These are phyloP conservation scores for Muscina levida DNA, from an alignment of 2,888 invertebrate genomes.

Conservation along the genomic window DNA sequence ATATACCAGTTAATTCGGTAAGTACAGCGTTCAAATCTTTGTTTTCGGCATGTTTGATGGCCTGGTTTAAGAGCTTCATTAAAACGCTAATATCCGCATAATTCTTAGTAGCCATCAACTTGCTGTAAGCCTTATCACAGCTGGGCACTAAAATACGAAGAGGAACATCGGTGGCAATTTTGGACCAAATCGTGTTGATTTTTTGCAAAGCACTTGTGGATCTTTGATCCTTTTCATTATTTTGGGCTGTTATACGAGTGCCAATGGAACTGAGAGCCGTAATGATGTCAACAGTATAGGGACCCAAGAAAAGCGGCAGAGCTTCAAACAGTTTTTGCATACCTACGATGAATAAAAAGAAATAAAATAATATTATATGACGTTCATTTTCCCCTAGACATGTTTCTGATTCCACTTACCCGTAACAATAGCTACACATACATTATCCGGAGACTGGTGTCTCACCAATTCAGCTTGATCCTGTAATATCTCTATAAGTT, in stretches of 20 bases:
- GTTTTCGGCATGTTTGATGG: slow-evolving; percentile 84
- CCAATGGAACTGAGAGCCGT: slow-evolving; percentile 83
- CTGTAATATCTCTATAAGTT: slow-evolving; percentile 85
- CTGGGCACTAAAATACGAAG: slow-evolving; percentile 89
- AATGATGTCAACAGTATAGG: slow-evolving; percentile 88
- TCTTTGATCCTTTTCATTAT: slow-evolving; percentile 80
- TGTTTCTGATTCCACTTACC: slow-evolving; percentile 67
- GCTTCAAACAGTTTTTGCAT: slow-evolving; percentile 91
- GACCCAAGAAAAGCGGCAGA: slow-evolving; percentile 90
- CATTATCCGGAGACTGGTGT: slow-evolving; percentile 73
- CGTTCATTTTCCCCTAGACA: background rate
- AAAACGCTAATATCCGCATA: slow-evolving; percentile 85
- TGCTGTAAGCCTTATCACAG: slow-evolving; percentile 84
- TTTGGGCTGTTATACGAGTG: slow-evolving; percentile 73
- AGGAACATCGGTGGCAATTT: slow-evolving; percentile 85
- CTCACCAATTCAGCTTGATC: slow-evolving; percentile 82
- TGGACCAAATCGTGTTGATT: slow-evolving; percentile 83
- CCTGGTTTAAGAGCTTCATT: slow-evolving; percentile 88
- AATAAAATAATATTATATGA: background rate
- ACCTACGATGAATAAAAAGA: slow-evolving; percentile 77
- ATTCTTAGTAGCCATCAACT: slow-evolving; percentile 81
- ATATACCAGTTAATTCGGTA: slow-evolving; percentile 86
- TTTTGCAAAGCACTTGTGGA: slow-evolving; percentile 82
- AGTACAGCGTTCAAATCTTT: slow-evolving; percentile 85
- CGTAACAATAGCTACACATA: slow-evolving; percentile 82